Percentiles rank a stretch among this genome's conserved stretches.
These are phyloP conservation scores for Calephelis perditalis DNA, from an alignment of 2,888 invertebrate genomes.

Conservation along the genomic window DNA sequence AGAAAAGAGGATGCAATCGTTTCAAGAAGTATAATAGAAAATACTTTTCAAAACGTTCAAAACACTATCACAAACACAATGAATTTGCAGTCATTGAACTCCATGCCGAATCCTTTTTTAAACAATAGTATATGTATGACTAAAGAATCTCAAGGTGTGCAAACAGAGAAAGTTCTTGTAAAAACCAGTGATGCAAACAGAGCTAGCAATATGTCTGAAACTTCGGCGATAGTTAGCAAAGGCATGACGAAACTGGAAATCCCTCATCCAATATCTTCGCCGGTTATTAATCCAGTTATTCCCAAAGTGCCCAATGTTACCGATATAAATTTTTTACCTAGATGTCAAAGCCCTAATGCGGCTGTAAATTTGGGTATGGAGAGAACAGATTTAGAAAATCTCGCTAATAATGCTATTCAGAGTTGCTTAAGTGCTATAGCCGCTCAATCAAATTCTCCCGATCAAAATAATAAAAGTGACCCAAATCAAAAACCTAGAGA, in stretches of 20 bases:
- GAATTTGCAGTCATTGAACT: constrained; percentile 65
- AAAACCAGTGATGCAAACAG: constrained; percentile 55
- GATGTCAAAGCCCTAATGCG: constrained; percentile 69
- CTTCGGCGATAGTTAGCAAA: constrained; percentile 57
- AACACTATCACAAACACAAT: constrained; percentile 58
- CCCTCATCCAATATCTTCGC: constrained; percentile 70
- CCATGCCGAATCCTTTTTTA: constrained; percentile 55
- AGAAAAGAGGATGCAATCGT: constrained; percentile 66
- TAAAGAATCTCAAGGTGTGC: constrained; percentile 63
- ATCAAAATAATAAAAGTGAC: constrained; percentile 45
- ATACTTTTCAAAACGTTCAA: constrained; percentile 54
- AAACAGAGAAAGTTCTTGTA: constrained; percentile 57
- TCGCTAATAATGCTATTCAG: constrained; percentile 48
- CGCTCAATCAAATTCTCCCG: constrained; percentile 49
- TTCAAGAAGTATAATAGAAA: constrained; percentile 58
- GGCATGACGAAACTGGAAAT: constrained; percentile 65
- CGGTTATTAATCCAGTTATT: constrained; percentile 66
- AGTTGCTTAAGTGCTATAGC: constrained; percentile 55
- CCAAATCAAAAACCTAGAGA: constrained; percentile 59
- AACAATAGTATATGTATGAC: constrained; percentile 53
- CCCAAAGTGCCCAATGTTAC: constrained; percentile 64
- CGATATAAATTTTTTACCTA: constrained; percentile 63
- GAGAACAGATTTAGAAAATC: constrained; percentile 55
- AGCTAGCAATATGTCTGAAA: constrained; percentile 46
- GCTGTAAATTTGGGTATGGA: constrained; percentile 62